These are phyloP conservation scores for Pachydiplax longipennis DNA, from an alignment of 2,888 invertebrate species.

Conservation along the genomic window DNA sequence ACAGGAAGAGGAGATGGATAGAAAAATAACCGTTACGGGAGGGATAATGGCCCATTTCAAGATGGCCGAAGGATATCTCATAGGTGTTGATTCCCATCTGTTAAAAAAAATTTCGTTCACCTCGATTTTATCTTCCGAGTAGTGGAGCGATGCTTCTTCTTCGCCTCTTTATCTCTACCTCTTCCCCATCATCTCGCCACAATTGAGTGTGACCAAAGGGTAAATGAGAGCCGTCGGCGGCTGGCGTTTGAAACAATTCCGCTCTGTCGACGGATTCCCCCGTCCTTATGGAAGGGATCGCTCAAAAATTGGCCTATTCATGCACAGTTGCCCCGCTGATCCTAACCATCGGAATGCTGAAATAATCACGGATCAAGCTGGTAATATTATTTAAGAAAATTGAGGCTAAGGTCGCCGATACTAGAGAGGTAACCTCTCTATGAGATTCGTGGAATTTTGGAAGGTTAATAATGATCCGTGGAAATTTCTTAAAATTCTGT, in stretches of 20 bases:
- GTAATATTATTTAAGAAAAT: background rate
- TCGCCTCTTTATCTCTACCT: background rate
- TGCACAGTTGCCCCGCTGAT: background rate
- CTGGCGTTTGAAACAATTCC: background rate
- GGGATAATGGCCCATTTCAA: background rate
- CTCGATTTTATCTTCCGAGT: background rate
- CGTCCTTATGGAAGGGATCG: background rate
- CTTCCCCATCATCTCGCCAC: background rate
- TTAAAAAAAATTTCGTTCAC: background rate
- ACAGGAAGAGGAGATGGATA: background rate
- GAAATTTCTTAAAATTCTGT: no score
- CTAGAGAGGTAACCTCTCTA: background rate
- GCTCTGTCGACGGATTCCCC: background rate
- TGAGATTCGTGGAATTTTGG: background rate
- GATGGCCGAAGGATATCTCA: background rate
- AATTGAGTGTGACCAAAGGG: conserved; percentile 1
- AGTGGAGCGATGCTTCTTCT: background rate
- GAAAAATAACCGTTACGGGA: background rate
- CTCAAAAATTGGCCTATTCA: no score
- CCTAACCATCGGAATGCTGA: background rate
- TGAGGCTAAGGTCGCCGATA: background rate
- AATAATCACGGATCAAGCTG: background rate
- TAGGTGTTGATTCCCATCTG: background rate
- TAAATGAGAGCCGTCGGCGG: background rate
- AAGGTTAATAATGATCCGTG: background rate